These are phyloP conservation scores for Rhinopithecus roxellana DNA, from an alignment of 2,113 vertebrate genomes.

Conservation along the genomic window DNA sequence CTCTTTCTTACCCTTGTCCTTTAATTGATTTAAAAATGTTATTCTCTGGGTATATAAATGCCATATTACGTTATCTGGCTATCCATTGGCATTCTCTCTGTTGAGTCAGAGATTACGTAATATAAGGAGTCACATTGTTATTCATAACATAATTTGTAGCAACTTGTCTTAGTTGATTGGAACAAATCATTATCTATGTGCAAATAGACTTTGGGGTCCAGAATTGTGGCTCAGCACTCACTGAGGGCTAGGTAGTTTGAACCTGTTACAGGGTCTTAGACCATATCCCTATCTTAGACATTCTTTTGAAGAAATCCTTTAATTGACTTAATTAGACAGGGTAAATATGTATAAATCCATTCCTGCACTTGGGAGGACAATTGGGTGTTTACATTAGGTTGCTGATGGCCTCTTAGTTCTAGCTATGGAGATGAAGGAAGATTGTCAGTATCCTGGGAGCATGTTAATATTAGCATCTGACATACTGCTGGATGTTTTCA, in stretches of 20 bases:
- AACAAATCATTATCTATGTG: not conserved
- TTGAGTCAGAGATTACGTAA: not conserved
- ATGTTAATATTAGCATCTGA: not conserved
- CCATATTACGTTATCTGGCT: not conserved
- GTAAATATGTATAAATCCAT: not conserved
- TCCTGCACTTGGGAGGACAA: not conserved
- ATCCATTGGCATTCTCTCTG: conserved; percentile 6
- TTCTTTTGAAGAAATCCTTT: not conserved
- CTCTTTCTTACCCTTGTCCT: not conserved
- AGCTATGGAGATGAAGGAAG: not conserved
- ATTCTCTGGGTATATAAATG: not conserved
- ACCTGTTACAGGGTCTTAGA: not conserved
- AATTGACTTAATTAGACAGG: not conserved
- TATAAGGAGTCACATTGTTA: not conserved
- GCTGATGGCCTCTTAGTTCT: not conserved
- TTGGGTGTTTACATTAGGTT: not conserved
- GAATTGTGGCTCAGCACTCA: not conserved
- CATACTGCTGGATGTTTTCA: not conserved
- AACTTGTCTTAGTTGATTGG: not conserved
- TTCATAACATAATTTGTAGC: not conserved
- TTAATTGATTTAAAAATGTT: not conserved
- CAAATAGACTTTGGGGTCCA: not conserved
- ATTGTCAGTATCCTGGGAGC: not conserved
- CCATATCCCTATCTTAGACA: not conserved
- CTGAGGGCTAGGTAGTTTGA: not conserved